These are phyloP conservation scores for Pampusana beccarii DNA, from an alignment of 2,113 vertebrate genomes.

Conservation along the genomic window DNA sequence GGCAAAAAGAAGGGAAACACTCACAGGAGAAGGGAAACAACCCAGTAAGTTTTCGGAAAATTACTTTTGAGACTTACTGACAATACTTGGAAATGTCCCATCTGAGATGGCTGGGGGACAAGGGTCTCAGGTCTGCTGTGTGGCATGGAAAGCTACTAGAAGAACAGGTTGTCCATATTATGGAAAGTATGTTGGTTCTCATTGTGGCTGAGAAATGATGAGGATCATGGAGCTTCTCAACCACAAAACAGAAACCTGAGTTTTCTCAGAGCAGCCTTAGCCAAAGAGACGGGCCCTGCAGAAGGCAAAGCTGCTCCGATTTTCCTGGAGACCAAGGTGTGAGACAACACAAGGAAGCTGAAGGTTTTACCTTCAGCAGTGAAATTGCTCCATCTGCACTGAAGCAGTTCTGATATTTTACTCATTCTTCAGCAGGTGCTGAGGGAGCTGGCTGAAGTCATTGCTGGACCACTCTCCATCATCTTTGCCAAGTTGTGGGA, in stretches of 20 bases:
- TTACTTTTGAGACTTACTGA: not conserved
- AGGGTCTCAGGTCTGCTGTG: not conserved
- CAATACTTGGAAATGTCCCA: not conserved
- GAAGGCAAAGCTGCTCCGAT: not conserved
- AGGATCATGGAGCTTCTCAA: not conserved
- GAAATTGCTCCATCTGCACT: not conserved
- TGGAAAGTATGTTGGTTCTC: not conserved
- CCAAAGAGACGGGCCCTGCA: not conserved
- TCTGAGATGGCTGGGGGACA: not conserved
- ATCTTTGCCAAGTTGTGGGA: too few species aligned
- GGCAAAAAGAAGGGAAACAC: not conserved
- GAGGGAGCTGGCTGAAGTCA: too few species aligned
- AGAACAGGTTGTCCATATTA: not conserved
- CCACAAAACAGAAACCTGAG: rapidly evolving
- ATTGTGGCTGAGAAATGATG: rapidly evolving
- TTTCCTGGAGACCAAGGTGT: not conserved
- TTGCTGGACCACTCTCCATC: too few species aligned
- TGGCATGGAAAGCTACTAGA: not conserved
- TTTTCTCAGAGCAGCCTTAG: not conserved
- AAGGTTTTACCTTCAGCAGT: not conserved
- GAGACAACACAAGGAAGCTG: not conserved
- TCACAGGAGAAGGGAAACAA: not conserved
- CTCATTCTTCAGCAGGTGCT: not conserved
- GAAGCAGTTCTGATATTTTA: not conserved
- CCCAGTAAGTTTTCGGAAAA: not conserved